Conservation (phyloP, 2,888 invertebrate species). For the Eulithis testata region DNA sequence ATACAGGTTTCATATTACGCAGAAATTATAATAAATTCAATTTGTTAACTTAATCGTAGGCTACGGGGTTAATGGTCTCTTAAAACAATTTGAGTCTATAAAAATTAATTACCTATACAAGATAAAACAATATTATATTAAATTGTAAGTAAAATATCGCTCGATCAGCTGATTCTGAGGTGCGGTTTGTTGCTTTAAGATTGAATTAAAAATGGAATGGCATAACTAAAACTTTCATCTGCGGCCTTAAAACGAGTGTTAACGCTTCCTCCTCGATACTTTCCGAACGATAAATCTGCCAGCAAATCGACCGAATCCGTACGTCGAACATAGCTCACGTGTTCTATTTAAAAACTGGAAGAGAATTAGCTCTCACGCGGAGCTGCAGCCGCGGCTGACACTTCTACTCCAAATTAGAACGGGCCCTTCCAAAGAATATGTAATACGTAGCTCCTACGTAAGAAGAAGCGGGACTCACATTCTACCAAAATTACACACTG, state of each 20-base stretch:
- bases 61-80: slow-evolving; percentile 71
- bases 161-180: slow-evolving; percentile 57
- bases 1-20: slow-evolving; percentile 62
- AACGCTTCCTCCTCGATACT: slow-evolving; percentile 68
- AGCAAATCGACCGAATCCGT: slow-evolving; percentile 74
- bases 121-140: slow-evolving; percentile 29
- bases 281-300: slow-evolving; percentile 75
- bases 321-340: slow-evolving; percentile 62
- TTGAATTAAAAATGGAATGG: slow-evolving; percentile 74
- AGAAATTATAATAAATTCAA: slow-evolving; percentile 68
- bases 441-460: too few relatives aligned
- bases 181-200: slow-evolving; percentile 62
- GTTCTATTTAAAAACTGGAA: slow-evolving; percentile 69
- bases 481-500: too few relatives aligned
- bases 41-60: slow-evolving; percentile 72
- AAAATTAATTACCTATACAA: slow-evolving; percentile 52
- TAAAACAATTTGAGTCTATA: slow-evolving; percentile 70
- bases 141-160: slow-evolving; percentile 24
- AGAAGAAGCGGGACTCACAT: too few relatives aligned
- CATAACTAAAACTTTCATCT: slow-evolving; percentile 76
- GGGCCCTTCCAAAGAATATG: slow-evolving; percentile 56
- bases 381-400: slow-evolving; percentile 39
- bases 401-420: slow-evolving; percentile 61
- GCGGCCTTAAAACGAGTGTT: slow-evolving; percentile 75
- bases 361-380: slow-evolving; percentile 63